Evolutionary conservation across 2,113 vertebrate genomes (phyloP).

Genomic region (Dolichotis patagonum): DNA sequence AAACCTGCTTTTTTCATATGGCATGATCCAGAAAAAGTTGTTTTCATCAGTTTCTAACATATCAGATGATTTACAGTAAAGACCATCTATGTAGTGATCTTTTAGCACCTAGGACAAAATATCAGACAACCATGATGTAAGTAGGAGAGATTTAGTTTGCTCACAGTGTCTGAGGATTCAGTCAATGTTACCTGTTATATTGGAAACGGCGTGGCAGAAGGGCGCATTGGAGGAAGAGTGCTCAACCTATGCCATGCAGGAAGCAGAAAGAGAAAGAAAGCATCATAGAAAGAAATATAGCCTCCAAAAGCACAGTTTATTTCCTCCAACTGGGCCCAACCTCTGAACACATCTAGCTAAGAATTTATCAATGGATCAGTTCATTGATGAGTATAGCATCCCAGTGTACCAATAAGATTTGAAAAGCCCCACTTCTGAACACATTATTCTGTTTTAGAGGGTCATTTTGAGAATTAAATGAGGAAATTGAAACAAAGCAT

Average conservation of each 20-base stretch:
- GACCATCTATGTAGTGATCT: neutral
- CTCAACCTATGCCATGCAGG: neutral
- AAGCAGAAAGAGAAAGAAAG: neutral
- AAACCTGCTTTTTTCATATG: neutral
- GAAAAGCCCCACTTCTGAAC: neutral
- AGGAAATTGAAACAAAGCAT: neutral
- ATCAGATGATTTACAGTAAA: neutral
- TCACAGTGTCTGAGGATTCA: neutral
- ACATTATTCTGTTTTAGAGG: neutral
- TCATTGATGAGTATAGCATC: neutral
- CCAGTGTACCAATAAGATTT: neutral
- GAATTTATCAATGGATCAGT: neutral
- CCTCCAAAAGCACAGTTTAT: neutral
- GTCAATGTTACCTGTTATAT: neutral
- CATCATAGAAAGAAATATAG: neutral
- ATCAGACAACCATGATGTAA: neutral
- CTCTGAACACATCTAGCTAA: neutral
- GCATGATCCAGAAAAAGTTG: neutral
- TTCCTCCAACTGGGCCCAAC: neutral
- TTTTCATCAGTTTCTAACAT: neutral
- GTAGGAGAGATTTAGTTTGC: neutral
- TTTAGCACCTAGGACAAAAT: neutral
- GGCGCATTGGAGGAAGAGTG: neutral
- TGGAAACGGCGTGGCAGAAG: neutral
- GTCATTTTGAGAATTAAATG: neutral